Evolutionary conservation across 2,797 vertebrate genomes (phyloP).

Genomic region (Sardinella longiceps): DNA sequence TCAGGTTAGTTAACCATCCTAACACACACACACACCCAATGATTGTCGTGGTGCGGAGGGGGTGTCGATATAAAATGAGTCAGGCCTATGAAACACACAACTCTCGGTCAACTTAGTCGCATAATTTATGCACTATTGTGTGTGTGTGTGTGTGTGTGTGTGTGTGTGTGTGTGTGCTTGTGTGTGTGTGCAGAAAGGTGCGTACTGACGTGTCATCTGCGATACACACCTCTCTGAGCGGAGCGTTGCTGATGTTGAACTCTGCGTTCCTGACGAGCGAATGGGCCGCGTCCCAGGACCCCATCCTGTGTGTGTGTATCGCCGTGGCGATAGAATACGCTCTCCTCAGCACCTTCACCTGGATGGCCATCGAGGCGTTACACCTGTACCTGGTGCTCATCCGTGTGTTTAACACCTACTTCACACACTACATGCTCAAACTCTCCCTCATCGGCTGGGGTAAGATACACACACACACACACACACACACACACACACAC

Average conservation of each 20-base stretch:
- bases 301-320: slow-evolving; percentile 62
- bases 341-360: slow-evolving; percentile 83
- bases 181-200: slow-evolving; percentile 57
- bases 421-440: slow-evolving; percentile 78
- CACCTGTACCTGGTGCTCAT: slow-evolving; percentile 83
- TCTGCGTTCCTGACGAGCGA: slow-evolving; percentile 73
- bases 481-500: not conserved
- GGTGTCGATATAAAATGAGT: no score
- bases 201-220: slow-evolving; percentile 52
- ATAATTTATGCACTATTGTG: no score
- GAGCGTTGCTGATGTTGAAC: slow-evolving; percentile 76
- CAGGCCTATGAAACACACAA: no score
- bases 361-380: slow-evolving; percentile 81
- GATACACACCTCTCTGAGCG: slow-evolving; percentile 78
- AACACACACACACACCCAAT: no score
- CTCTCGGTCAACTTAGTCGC: no score
- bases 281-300: slow-evolving; percentile 30
- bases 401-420: slow-evolving; percentile 81
- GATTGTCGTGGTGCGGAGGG: no score
- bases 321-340: slow-evolving; percentile 78
- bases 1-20: no score
- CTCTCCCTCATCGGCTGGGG: slow-evolving; percentile 83
- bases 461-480: slow-evolving; percentile 59
- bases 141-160: not conserved
- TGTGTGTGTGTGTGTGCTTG: slow-evolving; percentile 10